Evolutionary conservation across 2,113 vertebrate species (phyloP).

Genomic region (Apodemus speciosus): DNA sequence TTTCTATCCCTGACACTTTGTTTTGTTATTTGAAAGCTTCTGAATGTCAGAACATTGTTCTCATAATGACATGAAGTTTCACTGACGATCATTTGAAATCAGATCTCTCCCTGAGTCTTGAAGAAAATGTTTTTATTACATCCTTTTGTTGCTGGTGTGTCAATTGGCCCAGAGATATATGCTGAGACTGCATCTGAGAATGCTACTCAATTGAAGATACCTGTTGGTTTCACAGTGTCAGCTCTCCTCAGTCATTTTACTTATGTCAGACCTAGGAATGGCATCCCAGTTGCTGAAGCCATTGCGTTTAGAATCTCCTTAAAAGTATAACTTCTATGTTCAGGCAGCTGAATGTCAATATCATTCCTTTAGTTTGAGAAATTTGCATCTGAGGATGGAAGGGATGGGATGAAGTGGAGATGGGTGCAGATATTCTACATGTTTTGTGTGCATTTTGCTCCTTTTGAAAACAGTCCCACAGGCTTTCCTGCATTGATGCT

Average conservation of each 20-base stretch:
- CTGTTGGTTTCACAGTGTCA: slow-evolving; percentile 70
- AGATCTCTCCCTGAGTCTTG: slow-evolving; percentile 27
- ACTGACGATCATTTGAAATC: slow-evolving; percentile 40
- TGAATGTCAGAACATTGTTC: slow-evolving; percentile 23
- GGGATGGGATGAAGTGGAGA: not conserved
- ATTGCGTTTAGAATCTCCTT: slow-evolving; percentile 78
- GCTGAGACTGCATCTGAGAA: slow-evolving; percentile 25
- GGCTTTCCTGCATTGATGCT: slow-evolving; percentile 73
- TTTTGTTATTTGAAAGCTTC: slow-evolving; percentile 30
- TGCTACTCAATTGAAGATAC: slow-evolving; percentile 70
- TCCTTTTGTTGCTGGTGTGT: slow-evolving; percentile 39
- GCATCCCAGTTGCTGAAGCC: slow-evolving; percentile 80
- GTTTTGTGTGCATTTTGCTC: slow-evolving; percentile 80
- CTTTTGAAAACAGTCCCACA: slow-evolving; percentile 60
- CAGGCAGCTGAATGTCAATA: slow-evolving; percentile 72
- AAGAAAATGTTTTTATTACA: slow-evolving; percentile 47
- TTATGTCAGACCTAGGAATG: slow-evolving; percentile 76
- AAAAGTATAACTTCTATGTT: slow-evolving; percentile 79
- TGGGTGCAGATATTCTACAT: slow-evolving; percentile 70
- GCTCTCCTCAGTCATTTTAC: slow-evolving; percentile 77
- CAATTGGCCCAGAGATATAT: slow-evolving; percentile 19
- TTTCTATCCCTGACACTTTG: slow-evolving; percentile 14
- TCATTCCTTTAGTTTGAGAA: slow-evolving; percentile 70
- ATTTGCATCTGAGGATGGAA: not conserved
- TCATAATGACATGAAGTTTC: slow-evolving; percentile 17